phyloP scores from a whole-genome alignment of 2,113 vertebrate species.

The Coreoperca whiteheadi region DNA sequence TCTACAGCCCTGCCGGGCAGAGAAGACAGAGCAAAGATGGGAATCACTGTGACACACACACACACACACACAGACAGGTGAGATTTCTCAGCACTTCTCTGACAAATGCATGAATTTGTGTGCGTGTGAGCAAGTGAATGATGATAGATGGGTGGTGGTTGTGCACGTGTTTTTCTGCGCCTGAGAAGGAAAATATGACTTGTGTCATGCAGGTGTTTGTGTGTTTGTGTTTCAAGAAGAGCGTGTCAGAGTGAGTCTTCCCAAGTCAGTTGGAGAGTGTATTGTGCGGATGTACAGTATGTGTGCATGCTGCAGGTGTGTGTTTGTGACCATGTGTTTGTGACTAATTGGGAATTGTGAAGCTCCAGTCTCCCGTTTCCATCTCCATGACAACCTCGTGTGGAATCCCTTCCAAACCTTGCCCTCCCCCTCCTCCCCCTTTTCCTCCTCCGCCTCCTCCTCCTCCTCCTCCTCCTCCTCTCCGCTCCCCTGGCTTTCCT shows the following conservation, averaged over 20 bases:
- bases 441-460: conserved; percentile 15
- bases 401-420: conserved; percentile 72
- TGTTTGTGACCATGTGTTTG: conserved; percentile 68
- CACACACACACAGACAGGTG: background rate
- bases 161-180: background rate
- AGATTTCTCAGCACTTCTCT: background rate
- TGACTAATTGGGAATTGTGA: conserved; percentile 80
- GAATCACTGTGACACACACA: background rate
- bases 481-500: conserved; percentile 16
- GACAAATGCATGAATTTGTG: background rate
- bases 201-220: background rate
- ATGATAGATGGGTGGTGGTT: background rate
- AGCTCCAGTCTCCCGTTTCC: conserved; percentile 77
- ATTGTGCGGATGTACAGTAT: conserved; percentile 40
- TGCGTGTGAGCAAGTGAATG: background rate
- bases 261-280: conserved; percentile 19
- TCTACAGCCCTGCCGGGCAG: background rate
- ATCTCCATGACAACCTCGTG: conserved; percentile 77
- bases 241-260: conserved; percentile 12
- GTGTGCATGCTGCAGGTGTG: conserved; percentile 62
- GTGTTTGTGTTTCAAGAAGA: conserved; percentile 6
- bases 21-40: background rate
- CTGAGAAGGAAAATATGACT: background rate
- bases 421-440: conserved; percentile 9
- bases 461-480: conserved; percentile 14